Evolutionary conservation across 2,888 invertebrate genomes (phyloP).

Genomic region (Leistus spinibarbis): DNA sequence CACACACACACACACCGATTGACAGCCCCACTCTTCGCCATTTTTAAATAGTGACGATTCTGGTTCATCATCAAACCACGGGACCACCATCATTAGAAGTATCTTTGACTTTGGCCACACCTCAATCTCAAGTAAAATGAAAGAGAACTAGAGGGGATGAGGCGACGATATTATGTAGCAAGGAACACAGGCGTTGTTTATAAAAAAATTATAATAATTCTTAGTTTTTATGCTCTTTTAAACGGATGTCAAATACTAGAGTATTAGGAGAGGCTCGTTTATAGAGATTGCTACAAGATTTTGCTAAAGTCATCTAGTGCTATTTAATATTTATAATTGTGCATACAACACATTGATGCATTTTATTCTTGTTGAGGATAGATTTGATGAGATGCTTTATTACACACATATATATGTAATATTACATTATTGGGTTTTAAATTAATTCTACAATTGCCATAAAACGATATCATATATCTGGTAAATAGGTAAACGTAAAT

Average conservation of each 20-base stretch:
- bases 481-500: too few species aligned
- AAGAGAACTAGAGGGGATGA: not conserved
- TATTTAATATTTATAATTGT: too few species aligned
- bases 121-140: not conserved
- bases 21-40: slow-evolving; percentile 1
- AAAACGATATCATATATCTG: too few species aligned
- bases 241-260: not conserved
- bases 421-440: too few species aligned
- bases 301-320: slow-evolving; percentile 22
- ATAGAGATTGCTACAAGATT: not conserved
- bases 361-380: too few species aligned
- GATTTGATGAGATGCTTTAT: too few species aligned
- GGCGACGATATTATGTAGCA: not conserved
- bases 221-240: not conserved
- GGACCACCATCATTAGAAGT: not conserved
- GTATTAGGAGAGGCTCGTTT: not conserved
- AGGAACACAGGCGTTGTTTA: slow-evolving; percentile 8
- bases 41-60: not conserved
- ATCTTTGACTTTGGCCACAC: not conserved
- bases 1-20: not conserved
- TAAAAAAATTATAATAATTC: too few species aligned
- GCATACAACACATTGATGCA: too few species aligned
- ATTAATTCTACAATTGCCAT: too few species aligned
- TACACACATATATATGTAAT: too few species aligned
- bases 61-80: slow-evolving; percentile 5